These are phyloP conservation scores for Aphaenogaster ashmeadi DNA, from an alignment of 1,140 invertebrate species.

Conservation along the genomic window DNA sequence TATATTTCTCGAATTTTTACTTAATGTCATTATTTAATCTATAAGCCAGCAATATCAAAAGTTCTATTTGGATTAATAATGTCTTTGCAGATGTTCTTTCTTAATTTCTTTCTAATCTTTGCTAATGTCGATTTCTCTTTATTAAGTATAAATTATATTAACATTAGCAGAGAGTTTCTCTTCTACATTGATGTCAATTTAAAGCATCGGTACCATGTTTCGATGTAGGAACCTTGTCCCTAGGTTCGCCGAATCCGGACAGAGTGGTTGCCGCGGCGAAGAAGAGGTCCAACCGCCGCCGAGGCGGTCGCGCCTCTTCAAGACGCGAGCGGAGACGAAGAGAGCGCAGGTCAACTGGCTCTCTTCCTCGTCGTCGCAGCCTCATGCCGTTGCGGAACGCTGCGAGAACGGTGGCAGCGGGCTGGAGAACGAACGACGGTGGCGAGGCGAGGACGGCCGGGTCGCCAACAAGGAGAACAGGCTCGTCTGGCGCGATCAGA, in stretches of 20 bases:
- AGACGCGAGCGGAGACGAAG: constrained; percentile 91
- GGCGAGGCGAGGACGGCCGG: constrained; percentile 55
- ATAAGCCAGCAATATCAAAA: neutral
- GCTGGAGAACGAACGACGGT: constrained; percentile 59
- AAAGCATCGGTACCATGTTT: neutral
- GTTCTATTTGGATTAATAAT: neutral
- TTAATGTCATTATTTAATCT: neutral
- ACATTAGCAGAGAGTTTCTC: neutral
- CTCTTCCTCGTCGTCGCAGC: constrained; percentile 45
- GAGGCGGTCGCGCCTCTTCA: constrained; percentile 90
- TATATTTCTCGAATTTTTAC: neutral
- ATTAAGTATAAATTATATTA: neutral
- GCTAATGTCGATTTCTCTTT: neutral
- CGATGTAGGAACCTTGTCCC: neutral
- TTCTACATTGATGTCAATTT: neutral
- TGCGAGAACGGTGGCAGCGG: constrained; percentile 36
- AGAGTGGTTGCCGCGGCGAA: constrained; percentile 63
- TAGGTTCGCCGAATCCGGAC: constrained; percentile 77
- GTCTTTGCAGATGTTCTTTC: neutral
- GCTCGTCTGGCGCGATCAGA: constrained; percentile 39
- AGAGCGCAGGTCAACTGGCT: constrained; percentile 83
- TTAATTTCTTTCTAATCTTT: too few relatives aligned
- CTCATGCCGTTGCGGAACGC: constrained; percentile 47
- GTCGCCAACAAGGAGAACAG: constrained; percentile 49
- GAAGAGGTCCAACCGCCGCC: constrained; percentile 86